Base-by-base conservation (phyloP, 2,888 invertebrate species). In the Cephus rjabovi region DNA sequence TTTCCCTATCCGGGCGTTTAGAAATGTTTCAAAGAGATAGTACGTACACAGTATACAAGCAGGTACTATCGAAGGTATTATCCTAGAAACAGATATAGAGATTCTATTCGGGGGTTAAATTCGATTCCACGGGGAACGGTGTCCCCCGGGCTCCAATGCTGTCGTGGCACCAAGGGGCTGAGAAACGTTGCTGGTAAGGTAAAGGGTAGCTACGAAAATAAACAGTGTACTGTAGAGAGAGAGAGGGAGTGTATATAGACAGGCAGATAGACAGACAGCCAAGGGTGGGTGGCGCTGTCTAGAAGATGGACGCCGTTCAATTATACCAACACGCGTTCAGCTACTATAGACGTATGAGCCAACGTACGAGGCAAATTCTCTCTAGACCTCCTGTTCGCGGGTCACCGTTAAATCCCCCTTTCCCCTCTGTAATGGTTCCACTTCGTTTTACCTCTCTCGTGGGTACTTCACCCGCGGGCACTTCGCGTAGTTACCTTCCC, bases 261-360 rank as follows among this genome's bases (percentile, higher is more conserved):
- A 79, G 80, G 79, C 77, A 78, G 79, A 82, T 76, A 79, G 84
- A 83, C 80, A 79, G 75, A 81, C 77, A 79, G 76, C 69, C 77
- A 81, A 83, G 81, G 81, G 82, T 78, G 77, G 81, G 80, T 74
- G 77, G 76, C 73, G 40, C 81, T 81, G 82, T 81, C 82, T 79
- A 76, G 83, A 86, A 86, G 86, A 87, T 87, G 84, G 84, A 88
- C 87, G 86, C 76, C 81, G 85, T 87, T 87, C 87, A 88, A 87
- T 88, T 87, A 87, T 83, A 87, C 86, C 81, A 79, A 83, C 84
- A 81, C 83, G 34, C 81, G 77, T 56, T 77, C 75, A 75, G 77
- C n/a, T 74, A 37, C 75, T 74, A 73, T 74, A 68, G 71, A 71
- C 73, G n/a, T 12, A 33, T n/a, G 37, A 40, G 35, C 15, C 40